Evolutionary conservation across 1,140 invertebrate genomes (phyloP), one percentile per base, ranked within the genome.

Genomic region (Aculops lycopersici): DNA sequence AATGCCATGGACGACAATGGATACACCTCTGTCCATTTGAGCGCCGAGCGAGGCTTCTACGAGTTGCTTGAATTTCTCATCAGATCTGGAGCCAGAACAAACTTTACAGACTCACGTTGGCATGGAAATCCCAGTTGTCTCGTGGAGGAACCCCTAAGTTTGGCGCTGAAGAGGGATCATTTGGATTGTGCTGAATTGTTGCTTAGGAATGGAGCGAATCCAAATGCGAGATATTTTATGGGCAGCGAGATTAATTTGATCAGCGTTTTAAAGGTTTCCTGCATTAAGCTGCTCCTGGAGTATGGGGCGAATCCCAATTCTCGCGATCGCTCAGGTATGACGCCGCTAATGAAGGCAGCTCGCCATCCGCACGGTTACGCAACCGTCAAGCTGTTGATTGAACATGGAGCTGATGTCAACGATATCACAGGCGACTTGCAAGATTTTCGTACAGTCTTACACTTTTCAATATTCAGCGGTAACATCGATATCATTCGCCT

Each of bases 241-340:
- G 79, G 79, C 2, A 67, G 74, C 0, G 78, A 84, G 58, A 77
- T 86, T 41, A 83, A 81, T 53, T 58, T 83, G 36, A 69, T 83
- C 2, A 73, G 68, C 19, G 68, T 61, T 14, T 54, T 63, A 48
- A 77, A 83, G 49, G 58, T 74, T 36, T 69, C 76, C 43, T 79
- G 72, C 49, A 56, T 84, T 53, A 70, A 78, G 52, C 56, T 83
- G 39, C 54, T 86, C 40, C 59, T 86, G 16, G 68, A 68, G 14
- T 76, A 77, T 50, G 78, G 78, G 8, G 78, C 78, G 4, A 65
- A 77, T 53, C 74, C 78, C 17, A 74, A 84, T 53, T 72, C 72
- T n/a, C 61, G 70, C 21, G 75, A 78, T 50, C 61, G 79, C 20
- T 69, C 72, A 42, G 78, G 78, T 4, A 55, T 81, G 2, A 78